These are phyloP conservation scores for Pinna nobilis DNA, from an alignment of 1,140 invertebrate species.

Conservation along the genomic window DNA sequence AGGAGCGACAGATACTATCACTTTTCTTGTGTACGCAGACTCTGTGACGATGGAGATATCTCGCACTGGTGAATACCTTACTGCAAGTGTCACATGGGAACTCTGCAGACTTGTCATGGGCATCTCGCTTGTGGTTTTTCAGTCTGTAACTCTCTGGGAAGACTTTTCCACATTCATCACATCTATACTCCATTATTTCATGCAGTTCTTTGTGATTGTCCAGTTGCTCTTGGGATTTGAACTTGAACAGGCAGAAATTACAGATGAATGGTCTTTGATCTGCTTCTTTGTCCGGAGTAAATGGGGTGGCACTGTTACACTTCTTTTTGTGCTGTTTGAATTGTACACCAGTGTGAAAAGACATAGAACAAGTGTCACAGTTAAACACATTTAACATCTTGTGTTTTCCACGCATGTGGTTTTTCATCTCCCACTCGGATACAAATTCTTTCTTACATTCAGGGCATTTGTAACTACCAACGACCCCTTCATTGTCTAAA, in stretches of 20 bases:
- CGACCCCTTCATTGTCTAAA: conserved; percentile 2
- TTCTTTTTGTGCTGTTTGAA: conserved; percentile 14
- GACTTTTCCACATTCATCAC: conserved; percentile 21
- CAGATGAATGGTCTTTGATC: not conserved
- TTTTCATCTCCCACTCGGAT: conserved; percentile 22
- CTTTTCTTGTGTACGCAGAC: conserved; percentile 12
- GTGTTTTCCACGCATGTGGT: conserved; percentile 20
- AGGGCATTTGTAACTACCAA: not conserved
- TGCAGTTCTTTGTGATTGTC: conserved; percentile 14
- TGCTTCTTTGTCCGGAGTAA: not conserved
- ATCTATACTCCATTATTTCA: conserved; percentile 9
- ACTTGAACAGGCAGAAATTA: conserved; percentile 20
- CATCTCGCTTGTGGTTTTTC: conserved; percentile 12
- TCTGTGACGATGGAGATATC: conserved; percentile 11
- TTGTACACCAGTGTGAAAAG: conserved; percentile 9
- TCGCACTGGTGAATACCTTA: conserved; percentile 13
- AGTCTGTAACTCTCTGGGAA: conserved; percentile 18
- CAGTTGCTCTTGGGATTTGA: conserved; percentile 10
- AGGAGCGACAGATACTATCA: conserved; percentile 13
- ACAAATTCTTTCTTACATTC: conserved; percentile 12
- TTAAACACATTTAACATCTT: conserved; percentile 18
- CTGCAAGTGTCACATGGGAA: conserved; percentile 5
- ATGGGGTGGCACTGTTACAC: not conserved
- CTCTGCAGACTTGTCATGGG: conserved; percentile 15
- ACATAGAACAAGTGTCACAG: conserved; percentile 16